Base-by-base conservation (phyloP, 1,140 invertebrate species). In the Caenorhabditis inopinata region DNA sequence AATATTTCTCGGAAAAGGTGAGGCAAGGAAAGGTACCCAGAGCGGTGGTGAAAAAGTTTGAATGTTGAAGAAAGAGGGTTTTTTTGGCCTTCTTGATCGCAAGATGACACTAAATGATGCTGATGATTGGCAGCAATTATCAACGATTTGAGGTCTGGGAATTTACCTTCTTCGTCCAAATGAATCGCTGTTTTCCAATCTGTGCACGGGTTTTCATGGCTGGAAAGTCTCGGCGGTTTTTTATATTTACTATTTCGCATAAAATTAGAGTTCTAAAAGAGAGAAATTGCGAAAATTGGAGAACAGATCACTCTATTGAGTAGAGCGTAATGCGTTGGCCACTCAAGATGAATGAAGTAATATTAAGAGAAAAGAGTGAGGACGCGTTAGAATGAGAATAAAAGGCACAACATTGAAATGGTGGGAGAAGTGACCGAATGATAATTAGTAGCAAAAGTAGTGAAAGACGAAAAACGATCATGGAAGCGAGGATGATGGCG, bases 81-180 rank as follows among this genome's bases (percentile, higher is more conserved):
- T 68, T 68, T 68, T 68, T 68, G 29, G 11, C 58, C 58, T 68
- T 58, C 18, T 58, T 21, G 9, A 11, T 51, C 18, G n/a, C n/a
- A n/a, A 25, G 12, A 32, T 9, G 16, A n/a, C 16, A 16, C 9
- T 25, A 25, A 12, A 9, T 32, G n/a, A n/a, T n/a, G n/a, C n/a
- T n/a, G n/a, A 51, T 58, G 51, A 58, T 58, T 58, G 27, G 51
- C 51, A 58, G 51, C 51, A 16, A 58, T 58, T 58, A 9, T 32
- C 27, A 58, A 53, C 29, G 23, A 25, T 51, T 51, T 7, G 21
- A 6, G 11, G 23, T 25, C 23, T 51, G 9, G 6, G 6, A 42
- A 14, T 76, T 77, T 77, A 84, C 83, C 83, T 84, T 84, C 83
- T 77, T 76, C 11, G 82, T 84, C 82, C 83, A 84, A 48, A 62